Percentiles rank a stretch among this genome's conserved stretches.
Conservation (phyloP, 2,888 invertebrate species). For the Mallateleia sp. region DNA sequence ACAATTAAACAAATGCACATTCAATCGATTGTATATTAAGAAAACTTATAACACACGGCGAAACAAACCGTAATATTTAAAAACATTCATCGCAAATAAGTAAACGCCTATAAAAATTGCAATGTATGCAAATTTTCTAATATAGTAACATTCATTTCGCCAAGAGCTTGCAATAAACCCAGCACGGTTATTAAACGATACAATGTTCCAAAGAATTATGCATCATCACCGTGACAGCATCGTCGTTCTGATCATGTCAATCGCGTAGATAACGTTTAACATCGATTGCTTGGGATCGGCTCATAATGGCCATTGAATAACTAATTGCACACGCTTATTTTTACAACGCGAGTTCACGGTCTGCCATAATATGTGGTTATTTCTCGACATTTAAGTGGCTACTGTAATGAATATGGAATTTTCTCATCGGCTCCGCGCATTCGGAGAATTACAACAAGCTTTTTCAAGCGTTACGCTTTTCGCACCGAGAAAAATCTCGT, state of each 20-base stretch:
- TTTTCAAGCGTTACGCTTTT: conserved; percentile 26
- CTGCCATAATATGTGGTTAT: conserved; percentile 40
- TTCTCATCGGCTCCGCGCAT: conserved; percentile 26
- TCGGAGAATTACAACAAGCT: conserved; percentile 41
- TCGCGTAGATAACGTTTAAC: conserved; percentile 43
- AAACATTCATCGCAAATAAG: background rate
- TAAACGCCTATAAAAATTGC: background rate
- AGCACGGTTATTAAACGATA: background rate
- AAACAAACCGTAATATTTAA: background rate
- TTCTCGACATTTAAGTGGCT: conserved; percentile 43
- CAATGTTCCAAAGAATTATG: background rate
- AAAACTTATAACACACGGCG: background rate
- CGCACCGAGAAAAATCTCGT: conserved; percentile 26
- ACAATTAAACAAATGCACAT: background rate
- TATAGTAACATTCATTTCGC: background rate
- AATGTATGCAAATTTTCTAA: conserved; percentile 2
- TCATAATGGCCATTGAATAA: conserved; percentile 59
- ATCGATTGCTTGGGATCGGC: conserved; percentile 49
- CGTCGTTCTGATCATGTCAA: conserved; percentile 62
- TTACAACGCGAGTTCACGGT: conserved; percentile 53
- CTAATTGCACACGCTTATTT: conserved; percentile 56
- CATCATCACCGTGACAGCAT: conserved; percentile 18
- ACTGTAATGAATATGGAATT: conserved; percentile 53
- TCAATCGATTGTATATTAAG: background rate
- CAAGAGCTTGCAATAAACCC: background rate